Evolutionary conservation across 1,140 invertebrate species (phyloP).

Genomic region (Pristionchus pacificus): DNA sequence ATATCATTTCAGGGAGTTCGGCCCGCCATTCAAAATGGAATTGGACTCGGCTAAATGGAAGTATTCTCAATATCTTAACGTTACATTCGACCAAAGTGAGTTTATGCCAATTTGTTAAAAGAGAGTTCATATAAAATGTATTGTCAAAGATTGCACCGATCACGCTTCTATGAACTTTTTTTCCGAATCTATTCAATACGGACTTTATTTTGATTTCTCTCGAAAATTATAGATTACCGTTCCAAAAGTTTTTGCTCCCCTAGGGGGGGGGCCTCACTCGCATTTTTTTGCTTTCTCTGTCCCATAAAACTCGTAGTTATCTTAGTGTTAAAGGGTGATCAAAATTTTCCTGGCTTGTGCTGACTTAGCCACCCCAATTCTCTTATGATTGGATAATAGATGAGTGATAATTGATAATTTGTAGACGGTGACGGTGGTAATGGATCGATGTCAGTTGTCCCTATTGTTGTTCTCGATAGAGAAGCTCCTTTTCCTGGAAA

Average conservation of each 20-base stretch:
- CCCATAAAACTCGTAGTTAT: conserved; percentile 7
- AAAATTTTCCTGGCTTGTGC: conserved; percentile 14
- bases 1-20: conserved; percentile 43
- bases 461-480: conserved; percentile 47
- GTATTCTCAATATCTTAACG: conserved; percentile 37
- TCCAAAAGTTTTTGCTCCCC: too few relatives aligned
- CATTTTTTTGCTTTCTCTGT: too few relatives aligned
- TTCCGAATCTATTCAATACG: too few relatives aligned
- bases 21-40: conserved; percentile 52
- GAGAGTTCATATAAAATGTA: too few relatives aligned
- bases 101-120: too few relatives aligned
- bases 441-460: conserved; percentile 47
- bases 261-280: too few relatives aligned
- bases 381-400: not conserved
- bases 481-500: conserved; percentile 48
- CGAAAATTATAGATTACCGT: too few relatives aligned
- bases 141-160: too few relatives aligned
- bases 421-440: conserved; percentile 42
- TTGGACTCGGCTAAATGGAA: conserved; percentile 40
- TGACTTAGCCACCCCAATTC: not conserved
- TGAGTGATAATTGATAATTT: conserved; percentile 4
- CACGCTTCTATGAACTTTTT: too few relatives aligned
- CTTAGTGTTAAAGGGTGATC: conserved; percentile 5
- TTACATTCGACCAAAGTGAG: conserved; percentile 40
- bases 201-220: too few relatives aligned